Evolutionary conservation across 1,140 invertebrate species (phyloP), one percentile per base, ranked within the genome.

Genomic region (Drosophila bocki): DNA sequence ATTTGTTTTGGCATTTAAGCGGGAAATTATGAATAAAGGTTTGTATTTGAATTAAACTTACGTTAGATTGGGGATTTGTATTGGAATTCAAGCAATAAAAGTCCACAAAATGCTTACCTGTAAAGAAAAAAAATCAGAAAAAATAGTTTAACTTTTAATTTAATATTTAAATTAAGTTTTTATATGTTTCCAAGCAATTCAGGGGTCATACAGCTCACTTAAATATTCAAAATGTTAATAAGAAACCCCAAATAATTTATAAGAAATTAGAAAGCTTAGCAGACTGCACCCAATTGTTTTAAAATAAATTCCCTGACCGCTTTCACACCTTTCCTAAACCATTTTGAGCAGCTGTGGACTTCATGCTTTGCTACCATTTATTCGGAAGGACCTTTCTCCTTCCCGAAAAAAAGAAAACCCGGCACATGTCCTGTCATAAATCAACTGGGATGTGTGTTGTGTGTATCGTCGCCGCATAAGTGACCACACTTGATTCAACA

Each of bases 401-500:
- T 15, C 22, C 29, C 13, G 22, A 19, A 45, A 45, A 47, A 26
- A 45, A 13, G 12, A 19, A 35, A n/a, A 41, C 45, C 53, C 70
- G 13, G 29, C 53, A 72, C 53, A 41, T 72, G 9, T 44, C 44
- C 45, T 60, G 54, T 72, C 68, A 74, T 74, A 74, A 74, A 74
- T 74, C 70, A 74, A 74, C 70, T 60, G 37, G 35, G 50, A 35
- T 33, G 39, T 39, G 67, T 69, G 29, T 59, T 39, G 67, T 69
- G 29, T 59, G 70, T 56, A 56, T 56, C 35, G 53, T 60, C 44
- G 69, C 68, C 54, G 50, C 51, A 74, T 72, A 60, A 74, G 70
- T 74, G 68, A 74, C 68, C 70, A 72, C 70, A 74, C 70, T 74
- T 74, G 70, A 72, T 74, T 74, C 69, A 71, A 72, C 67, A 72